Conservation (phyloP, 2,888 invertebrate genomes). For the Drosophila aldrichi region DNA sequence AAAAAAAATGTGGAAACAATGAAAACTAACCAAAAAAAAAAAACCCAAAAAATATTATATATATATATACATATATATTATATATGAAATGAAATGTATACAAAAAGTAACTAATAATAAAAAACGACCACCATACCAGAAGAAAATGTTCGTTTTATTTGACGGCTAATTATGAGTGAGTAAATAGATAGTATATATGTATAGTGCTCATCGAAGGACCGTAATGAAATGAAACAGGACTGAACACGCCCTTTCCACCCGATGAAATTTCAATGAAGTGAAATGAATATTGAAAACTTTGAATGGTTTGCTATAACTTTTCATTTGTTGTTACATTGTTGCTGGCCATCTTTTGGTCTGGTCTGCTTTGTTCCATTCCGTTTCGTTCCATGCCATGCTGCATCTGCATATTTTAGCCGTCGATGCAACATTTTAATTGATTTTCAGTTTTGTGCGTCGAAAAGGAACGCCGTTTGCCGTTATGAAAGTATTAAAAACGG, state of each 20-base stretch:
- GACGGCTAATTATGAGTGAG: too few relatives aligned
- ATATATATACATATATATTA: constrained; percentile 39
- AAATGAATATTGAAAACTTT: neutral
- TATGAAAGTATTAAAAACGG: constrained; percentile 71
- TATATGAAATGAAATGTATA: constrained; percentile 43
- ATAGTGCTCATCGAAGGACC: neutral
- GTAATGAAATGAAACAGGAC: neutral
- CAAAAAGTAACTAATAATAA: constrained; percentile 53
- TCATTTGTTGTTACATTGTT: neutral
- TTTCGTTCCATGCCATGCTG: neutral
- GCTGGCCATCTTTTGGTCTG: neutral
- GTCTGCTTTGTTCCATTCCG: constrained; percentile 4
- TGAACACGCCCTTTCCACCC: neutral
- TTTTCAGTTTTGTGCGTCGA: constrained; percentile 56
- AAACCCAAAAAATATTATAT: constrained; percentile 20
- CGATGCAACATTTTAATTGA: constrained; percentile 69
- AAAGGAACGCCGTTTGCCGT: constrained; percentile 42
- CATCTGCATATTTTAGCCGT: constrained; percentile 54
- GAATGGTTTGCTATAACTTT: constrained; percentile 2
- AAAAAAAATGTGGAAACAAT: constrained; percentile 11
- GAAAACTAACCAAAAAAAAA: constrained; percentile 7
- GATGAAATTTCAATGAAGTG: neutral
- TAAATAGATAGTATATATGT: too few relatives aligned
- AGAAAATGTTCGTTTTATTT: constrained; percentile 14
- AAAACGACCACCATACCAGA: constrained; percentile 63